Conservation (phyloP, 2,888 invertebrate genomes). For the Pomacea canaliculata region DNA sequence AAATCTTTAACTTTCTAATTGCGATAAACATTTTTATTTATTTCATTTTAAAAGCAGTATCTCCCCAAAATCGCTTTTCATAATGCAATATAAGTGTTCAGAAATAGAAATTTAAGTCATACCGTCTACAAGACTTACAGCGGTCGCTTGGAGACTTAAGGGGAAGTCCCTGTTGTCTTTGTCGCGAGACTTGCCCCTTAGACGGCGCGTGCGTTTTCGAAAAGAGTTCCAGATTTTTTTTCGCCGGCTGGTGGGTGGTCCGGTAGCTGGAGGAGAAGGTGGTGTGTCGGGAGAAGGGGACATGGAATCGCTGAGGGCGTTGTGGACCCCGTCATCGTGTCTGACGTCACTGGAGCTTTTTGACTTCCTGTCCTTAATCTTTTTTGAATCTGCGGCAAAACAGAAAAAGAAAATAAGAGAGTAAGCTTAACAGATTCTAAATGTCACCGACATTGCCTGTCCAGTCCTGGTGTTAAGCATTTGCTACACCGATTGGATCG, state of each 20-base stretch:
- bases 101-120: no score
- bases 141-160: neutral
- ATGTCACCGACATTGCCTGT: no score
- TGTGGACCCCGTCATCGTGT: constrained; percentile 8
- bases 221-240: constrained; percentile 24
- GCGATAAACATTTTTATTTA: no score
- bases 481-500: no score
- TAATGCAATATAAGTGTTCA: no score
- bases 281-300: constrained; percentile 13
- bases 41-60: no score
- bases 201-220: constrained; percentile 19
- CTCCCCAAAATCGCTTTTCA: no score
- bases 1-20: no score
- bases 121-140: no score
- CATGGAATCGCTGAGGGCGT: neutral
- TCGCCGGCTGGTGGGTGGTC: constrained; percentile 18
- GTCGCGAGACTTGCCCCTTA: constrained; percentile 20
- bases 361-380: constrained; percentile 11
- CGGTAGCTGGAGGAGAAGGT: neutral
- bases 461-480: no score
- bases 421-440: no score
- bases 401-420: neutral
- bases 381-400: constrained; percentile 12
- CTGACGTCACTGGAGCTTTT: constrained; percentile 22
- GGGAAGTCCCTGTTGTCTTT: constrained; percentile 7